phyloP scores from a whole-genome alignment of 2,797 vertebrate genomes.

The Anabas testudineus region DNA sequence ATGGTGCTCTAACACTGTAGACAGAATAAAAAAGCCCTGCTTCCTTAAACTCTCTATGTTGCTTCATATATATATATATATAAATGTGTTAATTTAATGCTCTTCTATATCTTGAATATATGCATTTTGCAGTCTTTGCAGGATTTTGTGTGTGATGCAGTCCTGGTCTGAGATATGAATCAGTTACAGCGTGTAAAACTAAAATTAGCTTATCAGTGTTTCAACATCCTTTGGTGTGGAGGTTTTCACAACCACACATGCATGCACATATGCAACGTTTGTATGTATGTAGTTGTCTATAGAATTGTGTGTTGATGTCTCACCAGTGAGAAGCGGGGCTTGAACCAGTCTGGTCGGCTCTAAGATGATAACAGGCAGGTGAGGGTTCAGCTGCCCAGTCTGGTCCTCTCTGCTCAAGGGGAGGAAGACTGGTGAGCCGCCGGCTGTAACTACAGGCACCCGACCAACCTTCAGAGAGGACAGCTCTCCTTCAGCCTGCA shows the following conservation, averaged over 20 bases:
- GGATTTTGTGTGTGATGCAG: neutral
- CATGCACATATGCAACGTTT: neutral
- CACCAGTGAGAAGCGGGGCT: slow-evolving; percentile 88
- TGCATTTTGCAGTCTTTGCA: no score
- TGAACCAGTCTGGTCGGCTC: slow-evolving; percentile 90
- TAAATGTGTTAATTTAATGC: neutral
- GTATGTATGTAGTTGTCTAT: neutral
- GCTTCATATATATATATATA: no score
- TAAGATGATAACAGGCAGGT: slow-evolving; percentile 93
- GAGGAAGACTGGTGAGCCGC: slow-evolving; percentile 85
- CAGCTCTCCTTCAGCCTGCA: slow-evolving; percentile 86
- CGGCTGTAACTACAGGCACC: slow-evolving; percentile 77
- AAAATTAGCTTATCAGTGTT: slow-evolving; percentile 8
- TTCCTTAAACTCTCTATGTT: neutral
- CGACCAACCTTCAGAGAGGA: slow-evolving; percentile 74
- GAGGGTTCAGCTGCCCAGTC: slow-evolving; percentile 80
- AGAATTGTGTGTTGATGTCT: slow-evolving; percentile 45
- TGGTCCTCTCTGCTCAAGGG: slow-evolving; percentile 89
- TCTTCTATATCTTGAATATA: neutral
- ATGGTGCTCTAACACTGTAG: slow-evolving; percentile 48
- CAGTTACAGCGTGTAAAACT: neutral
- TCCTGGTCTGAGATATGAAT: neutral
- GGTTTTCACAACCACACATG: neutral
- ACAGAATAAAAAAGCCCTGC: neutral
- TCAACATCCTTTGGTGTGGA: neutral